Percentiles rank a stretch among this genome's conserved stretches.
These are phyloP conservation scores for Lasioglossum malachurum DNA, from an alignment of 2,888 invertebrate genomes.

Conservation along the genomic window DNA sequence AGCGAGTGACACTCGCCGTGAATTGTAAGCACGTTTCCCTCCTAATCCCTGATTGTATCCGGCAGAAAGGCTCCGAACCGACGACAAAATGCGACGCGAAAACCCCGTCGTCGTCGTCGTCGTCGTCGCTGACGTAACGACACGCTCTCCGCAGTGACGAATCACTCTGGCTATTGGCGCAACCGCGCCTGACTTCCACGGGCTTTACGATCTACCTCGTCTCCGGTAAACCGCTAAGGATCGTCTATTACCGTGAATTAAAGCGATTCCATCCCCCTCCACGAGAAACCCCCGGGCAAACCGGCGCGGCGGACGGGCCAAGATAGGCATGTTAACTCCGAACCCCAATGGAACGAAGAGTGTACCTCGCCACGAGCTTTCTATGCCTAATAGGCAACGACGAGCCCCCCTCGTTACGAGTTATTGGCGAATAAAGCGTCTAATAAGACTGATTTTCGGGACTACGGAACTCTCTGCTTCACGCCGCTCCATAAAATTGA, in stretches of 20 bases:
- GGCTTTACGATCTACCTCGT: not conserved
- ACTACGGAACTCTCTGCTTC: not conserved
- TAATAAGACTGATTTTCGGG: not conserved
- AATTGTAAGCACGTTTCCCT: conserved; percentile 90
- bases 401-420: not conserved
- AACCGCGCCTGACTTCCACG: not conserved
- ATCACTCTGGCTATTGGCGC: conserved; percentile 28
- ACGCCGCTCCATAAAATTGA: not conserved
- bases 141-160: conserved; percentile 21
- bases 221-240: conserved; percentile 9
- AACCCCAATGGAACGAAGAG: not conserved
- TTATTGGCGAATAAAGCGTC: not conserved
- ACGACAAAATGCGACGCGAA: conserved; percentile 41
- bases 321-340: not conserved
- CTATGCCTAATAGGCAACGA: conserved; percentile 5
- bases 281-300: not conserved
- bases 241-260: conserved; percentile 11
- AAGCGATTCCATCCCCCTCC: not conserved
- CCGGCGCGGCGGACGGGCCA: not conserved
- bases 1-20: conserved; percentile 93
- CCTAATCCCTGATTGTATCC: conserved; percentile 56
- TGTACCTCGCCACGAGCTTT: not conserved
- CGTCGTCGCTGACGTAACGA: conserved; percentile 27
- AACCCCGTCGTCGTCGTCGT: not conserved
- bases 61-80: conserved; percentile 45